A percentile compares a stretch with the other conserved stretches of the same genome.
These are phyloP conservation scores for Psylliodes chrysocephalus DNA, from an alignment of 2,888 invertebrate genomes.

Conservation along the genomic window DNA sequence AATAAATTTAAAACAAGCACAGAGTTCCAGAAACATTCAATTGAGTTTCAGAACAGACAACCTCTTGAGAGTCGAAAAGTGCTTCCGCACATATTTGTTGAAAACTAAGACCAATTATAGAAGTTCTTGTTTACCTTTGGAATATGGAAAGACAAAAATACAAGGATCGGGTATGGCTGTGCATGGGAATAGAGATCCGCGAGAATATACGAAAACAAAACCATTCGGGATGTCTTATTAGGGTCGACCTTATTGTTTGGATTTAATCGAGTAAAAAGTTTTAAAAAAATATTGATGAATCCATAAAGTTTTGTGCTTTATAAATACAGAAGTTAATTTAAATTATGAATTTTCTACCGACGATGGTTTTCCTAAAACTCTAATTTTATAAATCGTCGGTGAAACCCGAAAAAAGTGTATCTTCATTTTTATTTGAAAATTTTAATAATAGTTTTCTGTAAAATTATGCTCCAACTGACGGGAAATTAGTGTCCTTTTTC, in stretches of 20 bases:
- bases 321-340: too few relatives aligned
- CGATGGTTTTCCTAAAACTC: too few relatives aligned
- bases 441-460: too few relatives aligned
- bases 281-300: background rate
- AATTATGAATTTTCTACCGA: too few relatives aligned
- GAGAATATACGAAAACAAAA: conserved; percentile 4
- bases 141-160: conserved; percentile 13
- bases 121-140: conserved; percentile 16
- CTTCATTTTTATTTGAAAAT: too few relatives aligned
- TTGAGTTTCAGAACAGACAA: background rate
- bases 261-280: background rate
- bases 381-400: too few relatives aligned
- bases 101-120: conserved; percentile 17
- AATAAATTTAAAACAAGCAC: too few relatives aligned
- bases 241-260: background rate
- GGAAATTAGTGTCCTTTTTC: too few relatives aligned
- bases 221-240: background rate
- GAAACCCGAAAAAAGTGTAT: too few relatives aligned
- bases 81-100: conserved; percentile 8
- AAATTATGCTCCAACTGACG: too few relatives aligned
- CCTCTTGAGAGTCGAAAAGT: conserved; percentile 3
- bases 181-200: background rate
- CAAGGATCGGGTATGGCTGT: background rate
- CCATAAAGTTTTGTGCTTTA: too few relatives aligned
- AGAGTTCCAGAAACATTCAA: too few relatives aligned